These are phyloP conservation scores for Nysson spinosus DNA, from an alignment of 2,888 invertebrate species.

Conservation along the genomic window DNA sequence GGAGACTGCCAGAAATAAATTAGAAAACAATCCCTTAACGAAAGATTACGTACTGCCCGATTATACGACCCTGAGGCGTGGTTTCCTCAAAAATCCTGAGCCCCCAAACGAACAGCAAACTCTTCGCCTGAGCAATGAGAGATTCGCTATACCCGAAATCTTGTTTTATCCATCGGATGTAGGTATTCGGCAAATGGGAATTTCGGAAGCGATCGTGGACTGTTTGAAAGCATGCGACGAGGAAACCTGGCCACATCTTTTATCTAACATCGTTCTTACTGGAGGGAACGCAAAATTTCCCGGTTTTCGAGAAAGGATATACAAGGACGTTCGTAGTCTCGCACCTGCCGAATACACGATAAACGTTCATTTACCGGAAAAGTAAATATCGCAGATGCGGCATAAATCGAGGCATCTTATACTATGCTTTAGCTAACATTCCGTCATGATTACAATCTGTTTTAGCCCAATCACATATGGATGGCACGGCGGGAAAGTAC, in stretches of 20 bases:
- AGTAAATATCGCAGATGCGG: conserved; percentile 81
- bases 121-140: conserved; percentile 92
- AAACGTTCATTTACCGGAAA: conserved; percentile 83
- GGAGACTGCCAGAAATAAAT: conserved; percentile 82
- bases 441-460: no score
- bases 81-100: conserved; percentile 81
- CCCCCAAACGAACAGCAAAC: conserved; percentile 84
- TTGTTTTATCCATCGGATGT: conserved; percentile 97
- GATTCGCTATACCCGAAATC: conserved; percentile 96
- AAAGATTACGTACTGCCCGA: conserved; percentile 98
- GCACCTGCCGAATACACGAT: conserved; percentile 89
- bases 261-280: conserved; percentile 89
- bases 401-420: no score
- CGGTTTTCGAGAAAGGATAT: conserved; percentile 89
- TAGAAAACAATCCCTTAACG: conserved; percentile 84
- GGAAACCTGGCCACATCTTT: conserved; percentile 86
- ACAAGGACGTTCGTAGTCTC: conserved; percentile 86
- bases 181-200: conserved; percentile 93
- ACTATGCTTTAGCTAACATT: no score
- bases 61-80: conserved; percentile 92
- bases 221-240: conserved; percentile 86
- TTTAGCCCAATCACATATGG: conserved; percentile 88
- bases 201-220: conserved; percentile 91
- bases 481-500: conserved; percentile 91
- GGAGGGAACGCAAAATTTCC: conserved; percentile 90